phyloP scores from a whole-genome alignment of 1,140 invertebrate species.

The Calycopis cecrops region DNA sequence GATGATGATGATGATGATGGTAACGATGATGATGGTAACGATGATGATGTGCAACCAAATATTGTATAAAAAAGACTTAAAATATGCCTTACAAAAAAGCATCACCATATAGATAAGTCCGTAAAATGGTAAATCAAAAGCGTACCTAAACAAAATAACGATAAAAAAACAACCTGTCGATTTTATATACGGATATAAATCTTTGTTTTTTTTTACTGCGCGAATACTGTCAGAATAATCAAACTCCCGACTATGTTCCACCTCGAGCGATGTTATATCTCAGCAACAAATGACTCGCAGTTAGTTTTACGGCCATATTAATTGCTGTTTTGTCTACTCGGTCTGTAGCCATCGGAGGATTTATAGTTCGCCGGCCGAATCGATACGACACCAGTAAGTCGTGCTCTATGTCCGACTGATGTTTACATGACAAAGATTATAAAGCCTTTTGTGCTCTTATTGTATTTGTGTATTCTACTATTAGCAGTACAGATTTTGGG shows the following conservation, averaged over 20 bases:
- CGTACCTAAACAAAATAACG: too few relatives aligned
- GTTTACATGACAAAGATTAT: conserved; percentile 10
- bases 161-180: too few relatives aligned
- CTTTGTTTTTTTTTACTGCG: not conserved
- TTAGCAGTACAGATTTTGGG: too few relatives aligned
- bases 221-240: conserved; percentile 5
- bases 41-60: too few relatives aligned
- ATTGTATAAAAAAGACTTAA: too few relatives aligned
- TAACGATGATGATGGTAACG: too few relatives aligned
- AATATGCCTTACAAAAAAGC: too few relatives aligned
- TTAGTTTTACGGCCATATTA: conserved; percentile 58
- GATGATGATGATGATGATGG: too few relatives aligned
- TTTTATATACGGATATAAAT: too few relatives aligned
- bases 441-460: conserved; percentile 1
- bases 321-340: conserved; percentile 58
- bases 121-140: too few relatives aligned
- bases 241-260: conserved; percentile 13
- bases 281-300: conserved; percentile 45
- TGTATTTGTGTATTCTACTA: not conserved
- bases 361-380: conserved; percentile 35
- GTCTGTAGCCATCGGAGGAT: conserved; percentile 34
- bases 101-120: too few relatives aligned
- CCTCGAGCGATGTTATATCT: conserved; percentile 37
- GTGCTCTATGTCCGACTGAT: conserved; percentile 12
- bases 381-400: conserved; percentile 21